Percentiles rank a stretch among this genome's conserved stretches.
Evolutionary conservation across 2,797 vertebrate genomes (phyloP).

Genomic region (Phataginus tricuspis): DNA sequence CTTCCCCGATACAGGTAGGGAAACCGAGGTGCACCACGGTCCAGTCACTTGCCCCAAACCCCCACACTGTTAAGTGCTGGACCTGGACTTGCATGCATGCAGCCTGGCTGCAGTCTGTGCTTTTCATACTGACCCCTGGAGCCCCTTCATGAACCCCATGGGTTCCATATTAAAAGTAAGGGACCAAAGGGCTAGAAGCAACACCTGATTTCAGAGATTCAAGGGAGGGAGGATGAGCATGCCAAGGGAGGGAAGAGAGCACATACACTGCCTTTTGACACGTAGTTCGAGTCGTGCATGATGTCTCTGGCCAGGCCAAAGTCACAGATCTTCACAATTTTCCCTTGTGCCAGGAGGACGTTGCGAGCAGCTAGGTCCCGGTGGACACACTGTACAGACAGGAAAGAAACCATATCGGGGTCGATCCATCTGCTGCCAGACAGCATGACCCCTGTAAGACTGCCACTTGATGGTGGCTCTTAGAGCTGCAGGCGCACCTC

Average conservation of each 20-base stretch:
- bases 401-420: neutral
- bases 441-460: neutral
- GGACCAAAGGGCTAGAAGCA: neutral
- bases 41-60: neutral
- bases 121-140: neutral
- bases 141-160: neutral
- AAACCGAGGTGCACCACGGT: neutral
- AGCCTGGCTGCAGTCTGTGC: neutral
- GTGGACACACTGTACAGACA: conserved; percentile 93
- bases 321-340: conserved; percentile 99
- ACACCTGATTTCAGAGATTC: neutral
- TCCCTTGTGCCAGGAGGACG: conserved; percentile 97
- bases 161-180: neutral
- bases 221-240: neutral
- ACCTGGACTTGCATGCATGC: neutral
- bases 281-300: conserved; percentile 99
- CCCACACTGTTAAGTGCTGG: neutral
- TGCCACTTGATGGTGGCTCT: accelerated
- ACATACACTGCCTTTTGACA: conserved; percentile 99
- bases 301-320: conserved; percentile 98
- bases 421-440: neutral
- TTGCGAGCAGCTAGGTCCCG: conserved; percentile 98
- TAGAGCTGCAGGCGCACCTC: neutral
- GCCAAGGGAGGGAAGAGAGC: neutral
- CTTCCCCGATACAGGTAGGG: neutral